phyloP scores from a whole-genome alignment of 2,797 vertebrate genomes.

The Synaphobranchus kaupii region DNA sequence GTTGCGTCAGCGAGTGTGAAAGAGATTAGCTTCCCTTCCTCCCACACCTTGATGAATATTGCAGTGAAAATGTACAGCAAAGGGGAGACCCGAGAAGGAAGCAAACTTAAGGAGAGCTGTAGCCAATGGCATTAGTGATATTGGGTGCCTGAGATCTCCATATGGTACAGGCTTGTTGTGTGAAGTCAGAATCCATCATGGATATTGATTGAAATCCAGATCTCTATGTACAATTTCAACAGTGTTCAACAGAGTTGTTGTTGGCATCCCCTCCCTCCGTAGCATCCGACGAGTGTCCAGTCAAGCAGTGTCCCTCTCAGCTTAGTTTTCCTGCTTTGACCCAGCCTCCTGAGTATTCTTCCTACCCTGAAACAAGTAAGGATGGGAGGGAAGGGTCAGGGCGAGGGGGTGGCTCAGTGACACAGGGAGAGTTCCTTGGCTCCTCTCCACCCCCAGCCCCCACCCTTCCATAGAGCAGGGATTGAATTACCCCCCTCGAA shows the following conservation, averaged over 20 bases:
- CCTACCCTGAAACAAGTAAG: neutral
- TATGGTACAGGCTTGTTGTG: slow-evolving; percentile 1
- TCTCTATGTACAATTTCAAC: neutral
- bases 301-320: neutral
- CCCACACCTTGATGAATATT: slow-evolving; percentile 11
- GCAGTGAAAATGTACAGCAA: neutral
- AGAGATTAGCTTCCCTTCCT: slow-evolving; percentile 16
- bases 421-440: slow-evolving; percentile 25
- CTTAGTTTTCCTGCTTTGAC: neutral
- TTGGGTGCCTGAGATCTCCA: neutral
- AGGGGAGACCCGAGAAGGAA: neutral
- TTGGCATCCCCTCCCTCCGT: neutral
- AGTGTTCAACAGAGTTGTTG: no score
- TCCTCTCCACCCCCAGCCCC: slow-evolving; percentile 8
- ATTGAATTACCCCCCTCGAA: slow-evolving; percentile 48
- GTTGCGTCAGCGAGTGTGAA: slow-evolving; percentile 23
- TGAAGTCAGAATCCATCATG: neutral
- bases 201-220: slow-evolving; percentile 19
- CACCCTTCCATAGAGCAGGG: slow-evolving; percentile 22
- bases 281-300: neutral
- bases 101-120: neutral
- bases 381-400: neutral
- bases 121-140: neutral
- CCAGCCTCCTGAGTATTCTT: neutral
- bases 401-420: neutral